phyloP scores from a whole-genome alignment of 2,113 vertebrate species.

The Laticauda colubrina region DNA sequence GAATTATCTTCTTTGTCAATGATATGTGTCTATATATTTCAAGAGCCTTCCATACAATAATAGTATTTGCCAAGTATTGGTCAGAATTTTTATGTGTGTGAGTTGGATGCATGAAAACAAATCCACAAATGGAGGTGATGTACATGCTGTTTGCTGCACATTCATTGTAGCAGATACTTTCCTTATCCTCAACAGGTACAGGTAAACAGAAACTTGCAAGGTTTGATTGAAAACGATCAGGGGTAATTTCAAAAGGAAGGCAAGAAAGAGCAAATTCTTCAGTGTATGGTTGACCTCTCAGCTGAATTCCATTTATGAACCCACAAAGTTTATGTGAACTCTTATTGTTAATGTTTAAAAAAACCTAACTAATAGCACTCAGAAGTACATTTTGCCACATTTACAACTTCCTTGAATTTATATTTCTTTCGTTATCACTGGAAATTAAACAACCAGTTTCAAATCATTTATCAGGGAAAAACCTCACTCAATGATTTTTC shows the following conservation, averaged over 20 bases:
- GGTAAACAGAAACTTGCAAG: neutral
- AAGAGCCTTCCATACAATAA: neutral
- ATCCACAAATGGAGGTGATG: neutral
- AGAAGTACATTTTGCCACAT: neutral
- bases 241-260: neutral
- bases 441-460: neutral
- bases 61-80: too few species aligned
- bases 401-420: neutral
- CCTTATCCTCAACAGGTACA: neutral
- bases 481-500: neutral
- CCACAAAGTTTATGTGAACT: neutral
- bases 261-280: neutral
- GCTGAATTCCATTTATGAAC: neutral
- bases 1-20: neutral
- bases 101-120: neutral
- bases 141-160: neutral
- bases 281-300: neutral
- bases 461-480: neutral
- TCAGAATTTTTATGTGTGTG: neutral
- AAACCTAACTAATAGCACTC: neutral
- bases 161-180: neutral
- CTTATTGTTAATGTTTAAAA: neutral
- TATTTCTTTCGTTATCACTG: neutral
- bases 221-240: neutral
- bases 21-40: neutral